phyloP scores from a whole-genome alignment of 2,797 vertebrate genomes.

The Hydrocynus forskahlii region DNA sequence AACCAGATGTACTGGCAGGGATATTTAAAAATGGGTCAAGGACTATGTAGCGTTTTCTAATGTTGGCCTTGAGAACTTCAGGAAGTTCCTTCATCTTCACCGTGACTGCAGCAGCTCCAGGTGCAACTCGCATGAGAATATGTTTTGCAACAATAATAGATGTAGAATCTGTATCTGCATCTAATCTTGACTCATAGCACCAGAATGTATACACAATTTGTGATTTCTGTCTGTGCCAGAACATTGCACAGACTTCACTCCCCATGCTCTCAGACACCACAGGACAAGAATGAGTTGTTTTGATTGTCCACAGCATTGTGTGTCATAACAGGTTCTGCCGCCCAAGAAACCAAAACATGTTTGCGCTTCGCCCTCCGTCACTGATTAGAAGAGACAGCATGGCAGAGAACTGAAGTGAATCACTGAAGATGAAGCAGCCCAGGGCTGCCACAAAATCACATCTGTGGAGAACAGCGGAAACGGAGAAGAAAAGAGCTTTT shows the following conservation, averaged over 20 bases:
- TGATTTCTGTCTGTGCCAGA: neutral
- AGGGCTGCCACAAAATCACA: neutral
- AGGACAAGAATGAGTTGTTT: neutral
- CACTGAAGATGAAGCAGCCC: slow-evolving; percentile 1
- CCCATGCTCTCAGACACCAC: too few species aligned
- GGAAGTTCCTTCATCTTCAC: too few species aligned
- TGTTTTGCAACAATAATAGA: too few species aligned
- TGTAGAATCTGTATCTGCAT: neutral
- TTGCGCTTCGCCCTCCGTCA: neutral
- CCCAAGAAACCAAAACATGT: neutral
- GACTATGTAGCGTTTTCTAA: too few species aligned
- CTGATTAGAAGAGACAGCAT: neutral
- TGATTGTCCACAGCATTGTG: neutral
- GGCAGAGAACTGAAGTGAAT: slow-evolving; percentile 14
- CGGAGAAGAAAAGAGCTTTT: neutral
- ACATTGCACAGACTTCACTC: neutral
- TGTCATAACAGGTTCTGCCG: slow-evolving; percentile 4
- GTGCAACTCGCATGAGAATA: too few species aligned
- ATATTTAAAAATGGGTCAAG: too few species aligned
- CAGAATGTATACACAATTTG: neutral
- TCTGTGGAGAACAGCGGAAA: neutral
- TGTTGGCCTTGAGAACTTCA: too few species aligned
- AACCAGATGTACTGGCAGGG: too few species aligned
- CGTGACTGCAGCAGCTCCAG: too few species aligned
- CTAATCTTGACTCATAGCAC: neutral